Base-by-base conservation (phyloP, 2,888 invertebrate genomes). In the Pterostichus madidus region DNA sequence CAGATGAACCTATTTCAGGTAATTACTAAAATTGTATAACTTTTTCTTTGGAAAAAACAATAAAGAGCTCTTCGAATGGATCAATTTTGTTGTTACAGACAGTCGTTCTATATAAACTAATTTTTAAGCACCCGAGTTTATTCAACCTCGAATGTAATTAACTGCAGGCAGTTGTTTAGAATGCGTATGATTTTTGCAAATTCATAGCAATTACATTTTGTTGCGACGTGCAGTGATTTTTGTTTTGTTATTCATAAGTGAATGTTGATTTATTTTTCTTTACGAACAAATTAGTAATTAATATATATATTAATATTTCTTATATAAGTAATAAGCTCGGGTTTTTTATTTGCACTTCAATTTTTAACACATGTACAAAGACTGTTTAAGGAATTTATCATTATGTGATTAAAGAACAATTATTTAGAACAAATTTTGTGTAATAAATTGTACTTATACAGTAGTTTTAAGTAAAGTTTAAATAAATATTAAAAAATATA, bases 351-450 rank as follows among this genome's bases (percentile, higher is more conserved):
- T 75, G 75, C 75, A 75, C 52, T 49, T 71, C 11, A 44, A 46
- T 13, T 73, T 75, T 71, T 46, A 71, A 71, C 68, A 71, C 68
- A 39, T 53, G 39, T 59, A 61, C 78, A 44, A 56, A 78, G 56
- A 46, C 78, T 78, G 56, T 59, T 77, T 59, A 56, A 78, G 78
- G 78, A 61, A 78, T 78, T 78, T 78, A 59, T 78, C 78, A 78
- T 78, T 59, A 78, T 56, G 13, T 56, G 35, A 32, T 35, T 76
- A 39, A 44, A 39, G 17, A 44, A 64, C 61, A 64, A 44, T 64
- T 10, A 71, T 8, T 44, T 32, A 64, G 32, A 64, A 17, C 56
- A 13, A 44, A 71, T 17, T 71, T 11, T 10, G 49, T 24, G 24
- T 56, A 76, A 31, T 39, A 24, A 75, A 13, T n/a, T 53, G 56